Base-by-base conservation (phyloP, 2,888 invertebrate genomes). In the Drosophila multiciliata region DNA sequence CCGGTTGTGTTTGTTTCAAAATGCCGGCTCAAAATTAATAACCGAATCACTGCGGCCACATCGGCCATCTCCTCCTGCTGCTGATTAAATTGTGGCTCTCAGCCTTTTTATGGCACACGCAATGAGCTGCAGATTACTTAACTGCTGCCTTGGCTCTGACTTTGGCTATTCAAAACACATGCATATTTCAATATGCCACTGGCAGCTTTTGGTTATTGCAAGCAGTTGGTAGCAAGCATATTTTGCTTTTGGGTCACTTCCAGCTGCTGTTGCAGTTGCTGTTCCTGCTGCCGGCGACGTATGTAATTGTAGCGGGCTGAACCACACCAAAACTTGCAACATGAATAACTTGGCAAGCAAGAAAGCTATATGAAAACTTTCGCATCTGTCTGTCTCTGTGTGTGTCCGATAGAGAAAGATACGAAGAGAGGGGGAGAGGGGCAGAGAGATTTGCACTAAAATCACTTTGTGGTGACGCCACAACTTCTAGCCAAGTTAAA, bases 401-500 rank as follows among this genome's bases (percentile, higher is more conserved):
- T 17, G 40, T 5, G 23, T 23, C 29, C 29, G 29, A 29, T 29
- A 29, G 29, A 29, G 29, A 29, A 29, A 29, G 29, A 29, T 29
- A 29, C 0, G 4, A 0, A 26, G 38, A n/a, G 52, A 23, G 50
- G 33, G 49, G 15, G 36, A 12, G 54, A 38, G 67, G 20, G 61
- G n/a, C 61, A 9, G 59, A 67, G 77, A 77, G 87, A 82, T 82
- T 89, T 87, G 81, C 81, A 79, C 87, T 83, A 77, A 89, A 90
- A 90, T 85, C 90, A 90, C 88, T 90, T 87, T 90, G 87, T 84
- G 90, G 90, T 88, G 88, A 89, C 88, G 88, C 88, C 88, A 90
- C 84, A 89, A 90, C 87, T 88, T 88, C 88, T 90, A 90, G 88
- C 90, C 88, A 88, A 88, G 89, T 87, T 89, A 87, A 87, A 89